Evolutionary conservation across 2,797 vertebrate genomes (phyloP), one percentile per base, ranked within the genome.

Genomic region (Gymnoscopelus microlampas): DNA sequence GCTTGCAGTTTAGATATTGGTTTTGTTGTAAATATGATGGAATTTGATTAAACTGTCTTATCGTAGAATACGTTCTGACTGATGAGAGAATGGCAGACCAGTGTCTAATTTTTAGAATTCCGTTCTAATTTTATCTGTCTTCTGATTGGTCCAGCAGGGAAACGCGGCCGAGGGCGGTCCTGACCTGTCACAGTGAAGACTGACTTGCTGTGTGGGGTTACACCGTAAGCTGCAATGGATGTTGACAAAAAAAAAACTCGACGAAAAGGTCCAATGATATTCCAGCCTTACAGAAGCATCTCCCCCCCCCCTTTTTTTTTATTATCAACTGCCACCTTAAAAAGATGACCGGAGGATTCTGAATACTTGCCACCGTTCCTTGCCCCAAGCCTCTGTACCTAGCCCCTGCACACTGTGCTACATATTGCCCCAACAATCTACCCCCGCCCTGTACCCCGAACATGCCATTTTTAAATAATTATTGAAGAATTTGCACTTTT

Each of bases 121-220:
- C 89, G 90, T 93, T 90, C 91, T 95, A 93, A 94, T 89, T 94
- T 85, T 88, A 90, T 95, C 90, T 71, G 90, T 95, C 89, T 93
- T 95, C 4, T 87, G 4, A 32, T 75, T 84, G 70, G 24, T 77
- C 35, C 78, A 96, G 96, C 96, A 98, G 97, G 97, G 95, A 96
- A 99, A 97, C 95, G 97, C 89, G 97, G 96, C 95, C 92, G 97
- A 96, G 97, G 97, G 93, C 96, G 97, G 94, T 98, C 97, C 97
- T 99, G 98, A 99, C 97, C 98, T 98, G 97, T 97, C 95, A 94
- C 95, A 93, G 95, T 95, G 97, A 97, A 97, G 95, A 98, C 97
- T 98, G 97, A 98, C 97, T 98, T 97, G 96, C 96, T 97, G 96
- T 96, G 95, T 97, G 97, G 96, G 96, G 96, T 98, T 98, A 98